These are phyloP conservation scores for Campoplex capitator DNA, from an alignment of 2,888 invertebrate genomes.

Conservation along the genomic window DNA sequence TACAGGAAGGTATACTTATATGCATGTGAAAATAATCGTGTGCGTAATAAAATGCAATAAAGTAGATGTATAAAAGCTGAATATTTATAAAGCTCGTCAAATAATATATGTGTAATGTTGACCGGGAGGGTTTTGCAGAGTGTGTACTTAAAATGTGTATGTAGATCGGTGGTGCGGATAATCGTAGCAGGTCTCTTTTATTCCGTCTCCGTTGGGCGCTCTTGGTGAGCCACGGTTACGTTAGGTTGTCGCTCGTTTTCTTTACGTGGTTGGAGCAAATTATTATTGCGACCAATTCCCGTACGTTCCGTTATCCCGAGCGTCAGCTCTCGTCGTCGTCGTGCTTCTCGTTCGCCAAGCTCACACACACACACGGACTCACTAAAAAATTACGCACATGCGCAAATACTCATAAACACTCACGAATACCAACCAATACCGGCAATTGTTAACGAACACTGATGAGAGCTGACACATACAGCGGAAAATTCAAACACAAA, in stretches of 20 bases:
- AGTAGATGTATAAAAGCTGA: slow-evolving; percentile 55
- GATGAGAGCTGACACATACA: neutral
- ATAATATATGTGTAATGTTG: slow-evolving; percentile 39
- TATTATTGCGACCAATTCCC: slow-evolving; percentile 68
- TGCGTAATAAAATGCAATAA: slow-evolving; percentile 57
- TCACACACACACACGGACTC: neutral
- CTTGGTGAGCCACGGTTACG: neutral
- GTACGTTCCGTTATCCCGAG: slow-evolving; percentile 62
- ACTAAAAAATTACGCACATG: neutral
- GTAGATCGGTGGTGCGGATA: slow-evolving; percentile 61
- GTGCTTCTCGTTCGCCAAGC: slow-evolving; percentile 43
- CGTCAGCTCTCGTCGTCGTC: slow-evolving; percentile 58
- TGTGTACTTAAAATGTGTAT: slow-evolving; percentile 51
- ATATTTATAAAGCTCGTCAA: slow-evolving; percentile 56
- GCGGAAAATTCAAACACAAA: neutral
- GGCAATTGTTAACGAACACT: neutral
- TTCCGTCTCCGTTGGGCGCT: neutral
- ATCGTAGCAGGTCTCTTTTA: slow-evolving; percentile 37
- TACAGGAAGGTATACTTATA: neutral
- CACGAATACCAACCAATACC: neutral
- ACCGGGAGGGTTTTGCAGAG: slow-evolving; percentile 14
- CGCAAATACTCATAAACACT: neutral
- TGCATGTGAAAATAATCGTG: slow-evolving; percentile 8
- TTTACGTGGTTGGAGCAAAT: slow-evolving; percentile 64
- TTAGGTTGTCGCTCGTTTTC: slow-evolving; percentile 33